These are phyloP conservation scores for Apocrypta bakeri DNA, from an alignment of 1,140 invertebrate genomes.

Conservation along the genomic window DNA sequence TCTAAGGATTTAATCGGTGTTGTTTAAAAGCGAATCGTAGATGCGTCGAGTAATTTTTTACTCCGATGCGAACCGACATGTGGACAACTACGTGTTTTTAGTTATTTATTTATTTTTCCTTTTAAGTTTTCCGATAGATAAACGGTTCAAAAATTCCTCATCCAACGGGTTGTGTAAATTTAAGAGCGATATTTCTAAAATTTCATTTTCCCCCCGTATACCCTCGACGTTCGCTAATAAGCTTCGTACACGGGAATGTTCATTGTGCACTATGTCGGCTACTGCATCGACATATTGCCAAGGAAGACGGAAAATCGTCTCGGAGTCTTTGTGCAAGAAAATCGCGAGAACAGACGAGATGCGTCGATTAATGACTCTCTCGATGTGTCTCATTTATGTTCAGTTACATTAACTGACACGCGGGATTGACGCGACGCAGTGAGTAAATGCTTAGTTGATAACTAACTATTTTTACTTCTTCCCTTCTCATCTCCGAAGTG, in stretches of 20 bases:
- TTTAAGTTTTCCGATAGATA: conserved; percentile 43
- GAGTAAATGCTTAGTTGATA: neutral
- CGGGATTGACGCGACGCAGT: conserved; percentile 47
- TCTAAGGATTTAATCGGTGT: conserved; percentile 15
- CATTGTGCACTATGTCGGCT: conserved; percentile 23
- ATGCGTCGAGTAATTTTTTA: neutral
- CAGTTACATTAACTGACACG: conserved; percentile 39
- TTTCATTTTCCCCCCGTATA: no score
- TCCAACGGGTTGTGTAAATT: neutral
- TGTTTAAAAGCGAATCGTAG: conserved; percentile 17
- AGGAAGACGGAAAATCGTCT: conserved; percentile 40
- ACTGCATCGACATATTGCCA: conserved; percentile 14
- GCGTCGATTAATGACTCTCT: conserved; percentile 9
- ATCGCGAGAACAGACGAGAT: conserved; percentile 25
- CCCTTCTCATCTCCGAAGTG: neutral
- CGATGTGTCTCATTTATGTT: neutral
- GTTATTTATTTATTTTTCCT: conserved; percentile 49
- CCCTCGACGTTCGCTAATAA: neutral
- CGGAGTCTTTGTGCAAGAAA: conserved; percentile 44
- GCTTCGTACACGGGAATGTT: neutral
- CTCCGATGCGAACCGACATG: conserved; percentile 2
- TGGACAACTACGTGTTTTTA: conserved; percentile 23
- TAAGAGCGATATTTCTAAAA: neutral
- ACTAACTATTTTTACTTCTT: neutral
- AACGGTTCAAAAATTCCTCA: conserved; percentile 27